phyloP scores from a whole-genome alignment of 2,113 vertebrate species.

The Balaenoptera acutorostrata region DNA sequence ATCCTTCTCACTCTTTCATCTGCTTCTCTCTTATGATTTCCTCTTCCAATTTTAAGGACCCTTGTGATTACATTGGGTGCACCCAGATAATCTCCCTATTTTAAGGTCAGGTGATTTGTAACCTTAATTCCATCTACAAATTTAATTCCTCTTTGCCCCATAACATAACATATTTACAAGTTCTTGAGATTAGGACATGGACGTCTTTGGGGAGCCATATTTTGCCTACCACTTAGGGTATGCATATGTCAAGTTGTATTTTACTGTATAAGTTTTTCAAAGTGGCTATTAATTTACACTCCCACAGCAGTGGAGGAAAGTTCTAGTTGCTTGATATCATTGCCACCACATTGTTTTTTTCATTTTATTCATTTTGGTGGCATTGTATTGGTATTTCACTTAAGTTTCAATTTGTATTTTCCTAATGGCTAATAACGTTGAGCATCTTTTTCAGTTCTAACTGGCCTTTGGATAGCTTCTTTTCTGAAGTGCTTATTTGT shows the following conservation, averaged over 20 bases:
- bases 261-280: neutral
- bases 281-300: neutral
- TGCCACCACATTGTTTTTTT: neutral
- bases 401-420: conserved; percentile 7
- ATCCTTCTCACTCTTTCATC: neutral
- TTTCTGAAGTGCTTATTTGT: neutral
- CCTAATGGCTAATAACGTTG: neutral
- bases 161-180: neutral
- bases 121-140: neutral
- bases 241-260: neutral
- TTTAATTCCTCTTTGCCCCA: neutral
- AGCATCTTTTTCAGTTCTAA: neutral
- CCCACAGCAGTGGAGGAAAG: neutral
- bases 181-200: neutral
- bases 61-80: neutral
- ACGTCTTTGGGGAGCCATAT: neutral
- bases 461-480: neutral
- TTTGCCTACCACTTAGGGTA: neutral
- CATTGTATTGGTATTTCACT: neutral
- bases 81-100: neutral
- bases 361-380: neutral
- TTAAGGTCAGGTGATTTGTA: neutral
- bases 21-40: neutral
- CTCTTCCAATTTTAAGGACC: neutral
- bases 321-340: neutral